Evolutionary conservation across 2,888 invertebrate genomes (phyloP).

Genomic region (Leucophenga montana): DNA sequence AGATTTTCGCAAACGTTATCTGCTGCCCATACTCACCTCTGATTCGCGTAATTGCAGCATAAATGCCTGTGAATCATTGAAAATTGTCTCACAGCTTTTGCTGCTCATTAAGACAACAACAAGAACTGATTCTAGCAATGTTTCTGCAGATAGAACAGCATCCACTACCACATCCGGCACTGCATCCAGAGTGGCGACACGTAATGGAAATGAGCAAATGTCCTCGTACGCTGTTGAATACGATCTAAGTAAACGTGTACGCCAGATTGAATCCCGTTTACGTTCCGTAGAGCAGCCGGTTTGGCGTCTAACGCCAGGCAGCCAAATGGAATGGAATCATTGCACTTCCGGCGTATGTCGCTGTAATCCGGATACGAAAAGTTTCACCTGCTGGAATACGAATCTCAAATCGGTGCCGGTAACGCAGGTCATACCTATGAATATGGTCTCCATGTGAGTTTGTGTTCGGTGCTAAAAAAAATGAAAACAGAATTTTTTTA

Average conservation of each 20-base stretch:
- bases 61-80: slow-evolving; percentile 74
- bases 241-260: slow-evolving; percentile 66
- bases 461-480: background rate
- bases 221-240: slow-evolving; percentile 51
- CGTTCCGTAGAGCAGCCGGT: slow-evolving; percentile 80
- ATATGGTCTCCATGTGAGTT: slow-evolving; percentile 77
- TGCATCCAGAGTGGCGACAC: background rate
- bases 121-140: slow-evolving; percentile 28
- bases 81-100: slow-evolving; percentile 69
- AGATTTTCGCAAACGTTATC: slow-evolving; percentile 59
- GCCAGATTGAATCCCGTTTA: slow-evolving; percentile 76
- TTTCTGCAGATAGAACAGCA: background rate
- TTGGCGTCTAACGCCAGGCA: slow-evolving; percentile 76
- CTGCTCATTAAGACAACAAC: slow-evolving; percentile 55
- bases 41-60: slow-evolving; percentile 71
- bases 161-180: too few species aligned
- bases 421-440: slow-evolving; percentile 78
- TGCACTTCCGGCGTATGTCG: slow-evolving; percentile 79
- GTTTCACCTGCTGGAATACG: slow-evolving; percentile 79
- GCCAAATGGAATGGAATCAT: slow-evolving; percentile 75
- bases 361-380: slow-evolving; percentile 78
- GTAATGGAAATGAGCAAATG: slow-evolving; percentile 33
- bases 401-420: slow-evolving; percentile 76
- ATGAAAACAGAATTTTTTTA: background rate
- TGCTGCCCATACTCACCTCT: slow-evolving; percentile 56